A percentile compares a stretch with the other conserved stretches of the same genome.
Conservation (phyloP, 2,113 vertebrate genomes). For the Megaceryle maxima region DNA sequence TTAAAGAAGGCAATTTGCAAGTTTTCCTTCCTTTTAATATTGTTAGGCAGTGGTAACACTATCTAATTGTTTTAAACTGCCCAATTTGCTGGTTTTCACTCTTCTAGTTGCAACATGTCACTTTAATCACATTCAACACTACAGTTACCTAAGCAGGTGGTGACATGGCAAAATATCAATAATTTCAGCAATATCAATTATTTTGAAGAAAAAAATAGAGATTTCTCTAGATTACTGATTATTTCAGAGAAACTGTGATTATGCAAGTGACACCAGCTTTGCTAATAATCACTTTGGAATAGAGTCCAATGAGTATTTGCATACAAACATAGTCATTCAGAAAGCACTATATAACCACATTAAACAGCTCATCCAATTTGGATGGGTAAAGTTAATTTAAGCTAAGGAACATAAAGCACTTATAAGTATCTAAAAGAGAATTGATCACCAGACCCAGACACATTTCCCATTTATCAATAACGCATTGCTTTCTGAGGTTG, state of each 20-base stretch:
- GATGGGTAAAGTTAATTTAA: constrained; percentile 54
- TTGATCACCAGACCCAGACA: constrained; percentile 13
- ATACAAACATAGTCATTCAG: constrained; percentile 5
- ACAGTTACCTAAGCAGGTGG: not conserved
- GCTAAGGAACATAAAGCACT: constrained; percentile 50
- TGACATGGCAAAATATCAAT: not conserved
- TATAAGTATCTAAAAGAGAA: constrained; percentile 34
- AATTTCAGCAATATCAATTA: not conserved
- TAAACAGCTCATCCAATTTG: constrained; percentile 44
- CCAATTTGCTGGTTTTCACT: constrained; percentile 36
- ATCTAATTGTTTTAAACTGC: constrained; percentile 15
- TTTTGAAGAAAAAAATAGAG: not conserved
- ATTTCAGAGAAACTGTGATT: not conserved
- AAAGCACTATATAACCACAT: constrained; percentile 15
- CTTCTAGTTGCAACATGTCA: not conserved
- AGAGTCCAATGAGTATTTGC: constrained; percentile 5
- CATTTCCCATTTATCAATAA: constrained; percentile 53
- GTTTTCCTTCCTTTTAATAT: not conserved
- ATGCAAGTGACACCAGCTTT: not conserved
- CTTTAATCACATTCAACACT: constrained; percentile 2
- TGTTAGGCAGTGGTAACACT: not conserved
- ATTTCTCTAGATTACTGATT: not conserved
- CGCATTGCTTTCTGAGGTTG: constrained; percentile 7
- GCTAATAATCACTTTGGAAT: not conserved
- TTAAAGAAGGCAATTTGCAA: not conserved